Conservation (phyloP, 2,113 vertebrate genomes). For the Perca flavescens region DNA sequence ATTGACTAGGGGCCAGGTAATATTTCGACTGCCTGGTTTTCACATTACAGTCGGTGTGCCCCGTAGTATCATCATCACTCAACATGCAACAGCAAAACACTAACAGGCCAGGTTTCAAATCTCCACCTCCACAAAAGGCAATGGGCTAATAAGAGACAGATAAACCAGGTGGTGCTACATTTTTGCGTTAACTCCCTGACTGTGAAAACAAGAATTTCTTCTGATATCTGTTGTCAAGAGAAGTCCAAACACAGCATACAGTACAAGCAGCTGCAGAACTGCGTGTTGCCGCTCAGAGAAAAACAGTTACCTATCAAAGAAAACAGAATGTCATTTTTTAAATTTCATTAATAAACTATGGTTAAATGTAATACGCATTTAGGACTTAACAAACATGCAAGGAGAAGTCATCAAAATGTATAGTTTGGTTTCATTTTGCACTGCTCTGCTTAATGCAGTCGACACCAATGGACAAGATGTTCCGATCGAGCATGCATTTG, state of each 20-base stretch:
- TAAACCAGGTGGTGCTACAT: not conserved
- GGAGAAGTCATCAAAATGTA: not conserved
- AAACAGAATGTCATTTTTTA: not conserved
- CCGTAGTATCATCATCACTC: not conserved
- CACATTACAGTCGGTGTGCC: too few species aligned
- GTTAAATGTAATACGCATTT: not conserved
- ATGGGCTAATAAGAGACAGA: not conserved
- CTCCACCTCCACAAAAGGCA: too few species aligned
- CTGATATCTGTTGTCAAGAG: not conserved
- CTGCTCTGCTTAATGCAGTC: not conserved
- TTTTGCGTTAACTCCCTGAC: not conserved
- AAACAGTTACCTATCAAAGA: not conserved
- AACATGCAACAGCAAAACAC: not conserved
- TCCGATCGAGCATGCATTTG: not conserved
- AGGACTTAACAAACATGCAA: not conserved
- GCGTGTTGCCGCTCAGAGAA: constrained; percentile 4
- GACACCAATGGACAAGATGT: constrained; percentile 27
- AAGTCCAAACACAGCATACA: not conserved
- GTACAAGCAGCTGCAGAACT: not conserved
- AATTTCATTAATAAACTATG: not conserved
- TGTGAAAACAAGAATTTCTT: not conserved
- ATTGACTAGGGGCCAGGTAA: too few species aligned
- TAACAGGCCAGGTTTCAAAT: not conserved
- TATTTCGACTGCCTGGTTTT: too few species aligned
- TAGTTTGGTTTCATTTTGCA: not conserved